Evolutionary conservation across 2,113 vertebrate species (phyloP).

Genomic region (Pterocles orientalis): DNA sequence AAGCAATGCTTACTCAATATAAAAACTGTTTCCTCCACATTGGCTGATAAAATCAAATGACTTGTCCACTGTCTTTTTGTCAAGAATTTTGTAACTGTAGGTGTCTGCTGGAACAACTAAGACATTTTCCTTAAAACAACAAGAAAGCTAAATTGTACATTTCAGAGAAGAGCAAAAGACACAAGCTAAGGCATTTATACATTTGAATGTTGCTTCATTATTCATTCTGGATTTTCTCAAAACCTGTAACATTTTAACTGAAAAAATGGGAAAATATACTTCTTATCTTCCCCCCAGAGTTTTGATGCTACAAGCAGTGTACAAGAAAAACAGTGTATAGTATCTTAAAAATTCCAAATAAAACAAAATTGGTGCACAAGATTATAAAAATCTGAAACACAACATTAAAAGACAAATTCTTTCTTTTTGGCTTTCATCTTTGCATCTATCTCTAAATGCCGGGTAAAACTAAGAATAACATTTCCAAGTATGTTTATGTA

Average conservation of each 20-base stretch:
- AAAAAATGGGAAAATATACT: neutral
- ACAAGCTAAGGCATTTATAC: neutral
- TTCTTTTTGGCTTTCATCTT: neutral
- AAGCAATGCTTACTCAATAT: constrained; percentile 83
- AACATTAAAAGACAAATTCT: neutral
- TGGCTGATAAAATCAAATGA: constrained; percentile 86
- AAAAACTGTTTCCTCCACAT: constrained; percentile 88
- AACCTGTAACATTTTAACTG: neutral
- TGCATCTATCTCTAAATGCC: neutral
- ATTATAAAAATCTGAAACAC: neutral
- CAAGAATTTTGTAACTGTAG: constrained; percentile 83
- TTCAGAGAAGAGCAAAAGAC: neutral
- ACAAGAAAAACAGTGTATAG: neutral
- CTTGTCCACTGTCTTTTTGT: constrained; percentile 82
- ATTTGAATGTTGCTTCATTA: neutral
- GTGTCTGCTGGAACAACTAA: constrained; percentile 83
- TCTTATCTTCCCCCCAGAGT: neutral
- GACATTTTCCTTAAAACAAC: constrained; percentile 82
- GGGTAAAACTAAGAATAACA: neutral
- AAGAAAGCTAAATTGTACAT: constrained; percentile 36
- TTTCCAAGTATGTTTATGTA: neutral
- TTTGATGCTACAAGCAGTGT: neutral
- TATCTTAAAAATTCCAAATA: neutral
- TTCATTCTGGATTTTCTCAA: neutral
- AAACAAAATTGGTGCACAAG: neutral